Evolutionary conservation across 2,797 vertebrate species (phyloP).

Genomic region (Gouania willdenowi): DNA sequence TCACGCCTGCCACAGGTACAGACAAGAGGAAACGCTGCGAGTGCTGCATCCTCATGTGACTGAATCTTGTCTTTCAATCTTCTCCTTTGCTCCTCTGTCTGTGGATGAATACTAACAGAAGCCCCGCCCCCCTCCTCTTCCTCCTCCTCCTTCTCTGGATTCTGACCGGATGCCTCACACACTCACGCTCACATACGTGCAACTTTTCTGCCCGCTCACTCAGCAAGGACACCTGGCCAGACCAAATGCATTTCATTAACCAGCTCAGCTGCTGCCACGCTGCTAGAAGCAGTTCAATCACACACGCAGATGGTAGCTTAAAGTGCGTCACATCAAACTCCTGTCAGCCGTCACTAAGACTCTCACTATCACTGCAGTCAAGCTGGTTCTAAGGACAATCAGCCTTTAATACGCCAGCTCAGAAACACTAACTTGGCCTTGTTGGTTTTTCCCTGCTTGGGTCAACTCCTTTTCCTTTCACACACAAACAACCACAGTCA

Average conservation of each 20-base stretch:
- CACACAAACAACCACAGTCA: constrained; percentile 18
- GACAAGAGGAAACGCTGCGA: constrained; percentile 96
- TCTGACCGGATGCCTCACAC: constrained; percentile 71
- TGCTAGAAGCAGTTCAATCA: constrained; percentile 17
- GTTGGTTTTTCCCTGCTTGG: background rate
- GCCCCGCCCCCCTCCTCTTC: constrained; percentile 73
- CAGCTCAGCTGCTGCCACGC: constrained; percentile 15
- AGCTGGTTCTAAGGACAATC: constrained; percentile 37
- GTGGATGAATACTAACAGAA: constrained; percentile 88
- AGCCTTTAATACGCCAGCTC: constrained; percentile 23
- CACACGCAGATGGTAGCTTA: constrained; percentile 2
- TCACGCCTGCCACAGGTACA: constrained; percentile 78
- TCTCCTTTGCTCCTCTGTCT: constrained; percentile 61
- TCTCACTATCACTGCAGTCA: constrained; percentile 33
- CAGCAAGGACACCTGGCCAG: constrained; percentile 5
- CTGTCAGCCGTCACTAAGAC: constrained; percentile 21
- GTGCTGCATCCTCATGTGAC: constrained; percentile 99
- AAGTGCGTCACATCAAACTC: constrained; percentile 17
- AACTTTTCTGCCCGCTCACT: constrained; percentile 30
- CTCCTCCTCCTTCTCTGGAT: constrained; percentile 74
- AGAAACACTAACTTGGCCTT: constrained; percentile 23
- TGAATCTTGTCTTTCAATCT: constrained; percentile 69
- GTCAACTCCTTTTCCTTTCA: constrained; percentile 8
- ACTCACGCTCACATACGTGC: constrained; percentile 37
- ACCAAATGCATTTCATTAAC: constrained; percentile 2